Evolutionary conservation across 2,888 invertebrate genomes (phyloP), one percentile per base, ranked within the genome.

Genomic region (Dolichomitus sp.): DNA sequence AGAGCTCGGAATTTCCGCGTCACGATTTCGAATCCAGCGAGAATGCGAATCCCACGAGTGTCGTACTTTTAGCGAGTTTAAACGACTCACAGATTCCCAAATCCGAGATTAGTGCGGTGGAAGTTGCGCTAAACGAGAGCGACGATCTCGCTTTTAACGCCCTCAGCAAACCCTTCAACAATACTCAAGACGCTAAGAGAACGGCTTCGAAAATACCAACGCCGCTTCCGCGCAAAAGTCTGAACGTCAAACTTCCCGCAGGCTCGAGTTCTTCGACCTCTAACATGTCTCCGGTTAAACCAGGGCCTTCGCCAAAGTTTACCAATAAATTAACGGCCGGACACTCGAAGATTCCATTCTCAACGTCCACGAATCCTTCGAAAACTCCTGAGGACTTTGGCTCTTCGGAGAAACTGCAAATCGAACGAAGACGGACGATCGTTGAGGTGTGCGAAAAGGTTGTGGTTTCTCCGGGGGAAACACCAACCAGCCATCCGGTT

Each of bases 391-490:
- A 63, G 4, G 61, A 68, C 37, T 19, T 63, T 30, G 42, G 50
- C 42, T 80, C 19, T 68, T 0, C 33, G 50, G 77, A 81, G 23
- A 80, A 69, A 17, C 66, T 37, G 42, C 52, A 68, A 19, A 78
- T 81, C 7, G 91, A 91, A 61, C 88, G 88, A 86, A 91, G 90
- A 72, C 89, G 90, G 59, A 90, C 90, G 73, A 88, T 93, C 83
- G 90, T 92, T 86, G 93, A 93, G 83, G 88, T 92, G 80, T 92
- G 90, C 89, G 93, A 93, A 86, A 92, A 91, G 88, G 90, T 92
- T 82, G 85, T 89, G 85, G 90, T 92, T 78, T 86, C 91, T 69
- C 90, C 84, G 73, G 91, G 89, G 74, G 89, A 90, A 76, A 77
- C 83, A 73, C 84, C 88, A 11, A 77, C 87, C 69, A 86, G 88